A percentile compares a stretch with the other conserved stretches of the same genome.
Evolutionary conservation across 2,797 vertebrate species (phyloP).

Genomic region (Acrocephalus scirpaceus): DNA sequence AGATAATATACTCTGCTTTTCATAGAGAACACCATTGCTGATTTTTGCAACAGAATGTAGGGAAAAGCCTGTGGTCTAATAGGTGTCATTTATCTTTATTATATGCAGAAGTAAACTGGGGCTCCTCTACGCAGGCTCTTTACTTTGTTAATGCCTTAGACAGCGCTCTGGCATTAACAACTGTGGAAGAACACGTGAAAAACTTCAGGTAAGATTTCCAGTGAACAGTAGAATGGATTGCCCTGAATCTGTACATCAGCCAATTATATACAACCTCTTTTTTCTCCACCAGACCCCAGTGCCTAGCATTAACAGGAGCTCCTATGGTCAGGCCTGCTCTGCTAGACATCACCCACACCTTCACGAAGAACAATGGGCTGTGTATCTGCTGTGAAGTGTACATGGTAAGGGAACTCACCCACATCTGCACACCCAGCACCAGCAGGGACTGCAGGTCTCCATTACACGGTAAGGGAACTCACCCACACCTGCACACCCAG

Average conservation of each 20-base stretch:
- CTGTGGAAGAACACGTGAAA: slow-evolving; percentile 93
- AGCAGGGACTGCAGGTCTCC: background rate
- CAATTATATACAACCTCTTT: background rate
- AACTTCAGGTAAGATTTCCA: slow-evolving; percentile 90
- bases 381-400: slow-evolving; percentile 92
- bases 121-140: slow-evolving; percentile 95
- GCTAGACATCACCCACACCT: slow-evolving; percentile 88
- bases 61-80: background rate
- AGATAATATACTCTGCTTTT: background rate
- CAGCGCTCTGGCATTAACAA: slow-evolving; percentile 86
- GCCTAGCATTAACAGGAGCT: slow-evolving; percentile 87
- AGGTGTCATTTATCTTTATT: slow-evolving; percentile 12
- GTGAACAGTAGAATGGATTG: background rate
- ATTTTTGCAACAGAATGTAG: background rate
- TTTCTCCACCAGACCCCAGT: slow-evolving; percentile 86
- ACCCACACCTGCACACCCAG: no score
- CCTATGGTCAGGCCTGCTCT: slow-evolving; percentile 90
- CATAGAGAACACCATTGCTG: background rate
- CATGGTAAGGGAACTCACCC: slow-evolving; percentile 78
- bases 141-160: slow-evolving; percentile 90
- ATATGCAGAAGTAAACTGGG: slow-evolving; percentile 94
- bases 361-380: slow-evolving; percentile 92
- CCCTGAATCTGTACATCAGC: background rate
- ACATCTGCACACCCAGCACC: background rate
- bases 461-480: no score